phyloP scores from a whole-genome alignment of 2,113 vertebrate genomes.

The Onychostruthus taczanowskii region DNA sequence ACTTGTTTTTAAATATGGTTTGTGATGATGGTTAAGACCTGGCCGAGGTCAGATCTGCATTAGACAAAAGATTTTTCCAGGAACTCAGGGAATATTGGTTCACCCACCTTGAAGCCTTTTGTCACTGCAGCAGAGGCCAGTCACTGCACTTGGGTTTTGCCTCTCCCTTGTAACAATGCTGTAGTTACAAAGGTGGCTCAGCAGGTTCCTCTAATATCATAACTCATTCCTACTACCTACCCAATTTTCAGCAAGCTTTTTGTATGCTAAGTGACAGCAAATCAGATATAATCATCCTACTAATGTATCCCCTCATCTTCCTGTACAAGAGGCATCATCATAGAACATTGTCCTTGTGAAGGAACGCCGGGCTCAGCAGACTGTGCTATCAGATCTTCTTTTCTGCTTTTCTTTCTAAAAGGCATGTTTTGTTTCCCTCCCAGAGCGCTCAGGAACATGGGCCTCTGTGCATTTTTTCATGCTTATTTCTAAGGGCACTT shows the following conservation, averaged over 20 bases:
- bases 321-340: background rate
- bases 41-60: background rate
- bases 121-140: background rate
- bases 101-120: background rate
- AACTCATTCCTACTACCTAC: background rate
- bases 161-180: background rate
- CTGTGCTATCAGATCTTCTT: background rate
- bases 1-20: background rate
- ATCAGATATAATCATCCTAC: background rate
- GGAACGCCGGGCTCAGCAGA: background rate
- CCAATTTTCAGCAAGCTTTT: slow-evolving; percentile 47
- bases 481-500: background rate
- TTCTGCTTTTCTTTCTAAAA: background rate
- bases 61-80: background rate
- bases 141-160: background rate
- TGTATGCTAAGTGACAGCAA: slow-evolving; percentile 20
- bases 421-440: background rate
- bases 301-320: background rate
- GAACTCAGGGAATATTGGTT: background rate
- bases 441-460: background rate
- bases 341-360: background rate
- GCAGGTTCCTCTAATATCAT: slow-evolving; percentile 28
- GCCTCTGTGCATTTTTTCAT: background rate
- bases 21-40: background rate
- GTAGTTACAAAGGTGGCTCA: background rate